Evolutionary conservation across 2,797 vertebrate species (phyloP), one percentile per base, ranked within the genome.

Genomic region (Kryptopterus vitreolus): DNA sequence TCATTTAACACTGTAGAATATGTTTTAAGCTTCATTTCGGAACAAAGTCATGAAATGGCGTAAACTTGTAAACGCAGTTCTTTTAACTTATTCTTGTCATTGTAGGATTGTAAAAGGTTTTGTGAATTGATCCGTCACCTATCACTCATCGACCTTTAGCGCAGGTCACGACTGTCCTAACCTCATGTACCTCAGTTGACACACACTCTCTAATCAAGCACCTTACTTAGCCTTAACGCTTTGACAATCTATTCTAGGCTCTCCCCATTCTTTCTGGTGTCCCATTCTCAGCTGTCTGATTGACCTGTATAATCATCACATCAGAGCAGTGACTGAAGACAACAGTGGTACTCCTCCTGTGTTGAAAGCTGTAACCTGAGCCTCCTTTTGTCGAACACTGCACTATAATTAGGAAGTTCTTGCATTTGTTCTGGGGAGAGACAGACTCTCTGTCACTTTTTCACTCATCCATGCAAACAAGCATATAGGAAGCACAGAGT

Each of bases 201-300:
- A 48, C 55, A 22, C 50, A 79, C 80, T 31, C 26, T 76, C 63
- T 78, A 63, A 79, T 75, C 73, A 82, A 77, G 57, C 68, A 69
- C 76, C 74, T 72, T 80, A 80, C 80, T 82, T 84, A 83, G 82
- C 82, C 84, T 84, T 84, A 53, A 18, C 63, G 68, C 70, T 75
- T 83, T 58, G 46, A 20, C 48, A 70, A 2, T 80, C 81, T 85
- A 87, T 87, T 86, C 79, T 85, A 63, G 72, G 68, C 74, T 61
- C 63, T 78, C 53, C 76, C 18, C 72, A 33, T 81, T 72, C 76
- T 77, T 81, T 75, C 52, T 72, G 71, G 46, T 71, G 66, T 53
- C 26, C 61, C 81, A 84, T 87, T 85, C 83, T 78, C 85, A 86
- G 82, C 87, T 87, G 86, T 85, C 78, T 79, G 24, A 35, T 72